Evolutionary conservation across 1,140 invertebrate species (phyloP).

Genomic region (Grapholita molesta): DNA sequence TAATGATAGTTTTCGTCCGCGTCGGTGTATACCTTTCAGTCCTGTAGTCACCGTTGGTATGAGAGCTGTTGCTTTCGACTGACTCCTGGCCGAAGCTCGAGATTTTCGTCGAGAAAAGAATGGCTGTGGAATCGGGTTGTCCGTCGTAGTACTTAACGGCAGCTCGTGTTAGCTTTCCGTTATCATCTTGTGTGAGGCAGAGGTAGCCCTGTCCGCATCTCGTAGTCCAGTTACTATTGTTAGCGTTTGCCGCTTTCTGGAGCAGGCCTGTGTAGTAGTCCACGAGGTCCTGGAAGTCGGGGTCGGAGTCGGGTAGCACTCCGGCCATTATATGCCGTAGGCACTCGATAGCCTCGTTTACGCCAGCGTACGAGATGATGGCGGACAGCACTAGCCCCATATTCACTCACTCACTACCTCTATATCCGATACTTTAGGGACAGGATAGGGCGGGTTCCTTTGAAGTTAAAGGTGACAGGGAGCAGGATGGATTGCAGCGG

Average conservation of each 20-base stretch:
- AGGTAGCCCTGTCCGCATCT: conserved; percentile 69
- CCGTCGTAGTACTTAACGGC: conserved; percentile 66
- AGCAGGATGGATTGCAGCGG: conserved; percentile 62
- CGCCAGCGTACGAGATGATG: conserved; percentile 85
- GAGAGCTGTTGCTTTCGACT: conserved; percentile 47
- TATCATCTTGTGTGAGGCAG: conserved; percentile 60
- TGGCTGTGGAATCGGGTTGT: conserved; percentile 58
- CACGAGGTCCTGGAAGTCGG: conserved; percentile 59
- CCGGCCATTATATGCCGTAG: conserved; percentile 77
- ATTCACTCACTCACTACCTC: conserved; percentile 45
- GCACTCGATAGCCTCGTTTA: conserved; percentile 82
- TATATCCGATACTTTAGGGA: conserved; percentile 33
- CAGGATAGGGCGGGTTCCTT: conserved; percentile 43
- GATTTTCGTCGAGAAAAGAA: conserved; percentile 75
- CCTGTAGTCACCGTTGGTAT: conserved; percentile 55
- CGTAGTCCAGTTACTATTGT: conserved; percentile 50
- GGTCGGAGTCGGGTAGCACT: conserved; percentile 57
- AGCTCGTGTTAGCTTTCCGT: conserved; percentile 56
- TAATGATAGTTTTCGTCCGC: conserved; percentile 69
- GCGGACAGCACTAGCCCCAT: conserved; percentile 86
- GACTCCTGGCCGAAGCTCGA: conserved; percentile 76
- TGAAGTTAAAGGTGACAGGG: conserved; percentile 36
- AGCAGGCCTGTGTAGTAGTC: conserved; percentile 64
- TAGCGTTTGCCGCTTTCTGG: conserved; percentile 46
- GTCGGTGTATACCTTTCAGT: conserved; percentile 54